phyloP scores from a whole-genome alignment of 2,113 vertebrate genomes.

The Megaceryle maxima region DNA sequence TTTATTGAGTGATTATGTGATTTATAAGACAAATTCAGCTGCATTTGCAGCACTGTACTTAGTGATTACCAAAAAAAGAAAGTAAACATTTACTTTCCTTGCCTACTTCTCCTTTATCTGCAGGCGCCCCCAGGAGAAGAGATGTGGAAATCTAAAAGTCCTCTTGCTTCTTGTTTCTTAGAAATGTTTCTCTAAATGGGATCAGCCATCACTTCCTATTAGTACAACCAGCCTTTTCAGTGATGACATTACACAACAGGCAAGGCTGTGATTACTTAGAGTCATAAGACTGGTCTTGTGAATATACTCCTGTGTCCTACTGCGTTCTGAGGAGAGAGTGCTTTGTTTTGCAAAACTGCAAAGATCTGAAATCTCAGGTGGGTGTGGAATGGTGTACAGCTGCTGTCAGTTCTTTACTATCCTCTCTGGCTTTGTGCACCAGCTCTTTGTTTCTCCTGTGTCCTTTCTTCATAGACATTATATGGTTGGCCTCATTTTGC shows the following conservation, averaged over 20 bases:
- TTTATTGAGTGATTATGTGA: slow-evolving; percentile 41
- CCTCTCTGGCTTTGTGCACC: neutral
- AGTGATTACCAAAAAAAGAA: neutral
- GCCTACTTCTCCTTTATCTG: neutral
- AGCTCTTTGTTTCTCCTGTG: neutral
- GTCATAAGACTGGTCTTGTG: slow-evolving; percentile 64
- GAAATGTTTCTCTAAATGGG: slow-evolving; percentile 65
- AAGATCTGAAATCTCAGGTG: slow-evolving; percentile 38
- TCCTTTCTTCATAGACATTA: neutral
- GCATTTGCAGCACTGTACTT: slow-evolving; percentile 6
- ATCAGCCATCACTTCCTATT: slow-evolving; percentile 76
- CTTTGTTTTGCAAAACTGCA: slow-evolving; percentile 56
- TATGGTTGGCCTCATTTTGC: neutral
- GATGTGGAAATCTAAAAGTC: slow-evolving; percentile 34
- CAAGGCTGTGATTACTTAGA: slow-evolving; percentile 68
- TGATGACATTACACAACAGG: slow-evolving; percentile 33
- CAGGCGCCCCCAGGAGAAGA: slow-evolving; percentile 46
- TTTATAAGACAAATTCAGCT: slow-evolving; percentile 32
- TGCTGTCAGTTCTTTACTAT: neutral
- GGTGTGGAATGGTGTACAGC: neutral
- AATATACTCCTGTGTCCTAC: slow-evolving; percentile 38
- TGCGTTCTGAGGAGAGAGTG: neutral
- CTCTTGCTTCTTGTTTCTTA: slow-evolving; percentile 35
- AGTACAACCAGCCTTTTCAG: slow-evolving; percentile 70
- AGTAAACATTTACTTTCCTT: slow-evolving; percentile 35